Evolutionary conservation across 1,140 invertebrate genomes (phyloP).

Genomic region (Scaptomyza pallida): DNA sequence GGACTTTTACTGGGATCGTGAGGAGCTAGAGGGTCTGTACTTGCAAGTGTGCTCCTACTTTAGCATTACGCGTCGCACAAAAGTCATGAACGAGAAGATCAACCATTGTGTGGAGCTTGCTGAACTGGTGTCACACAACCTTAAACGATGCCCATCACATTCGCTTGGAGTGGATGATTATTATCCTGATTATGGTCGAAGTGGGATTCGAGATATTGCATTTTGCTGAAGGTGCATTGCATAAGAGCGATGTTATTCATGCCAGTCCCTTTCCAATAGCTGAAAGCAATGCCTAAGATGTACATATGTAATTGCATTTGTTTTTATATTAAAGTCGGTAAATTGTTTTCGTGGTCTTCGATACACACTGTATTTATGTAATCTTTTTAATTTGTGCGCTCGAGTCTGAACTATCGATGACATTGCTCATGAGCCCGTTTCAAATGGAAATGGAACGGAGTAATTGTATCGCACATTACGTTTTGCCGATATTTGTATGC

Average conservation of each 20-base stretch:
- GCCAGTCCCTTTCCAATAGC: constrained; percentile 6
- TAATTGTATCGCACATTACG: background rate
- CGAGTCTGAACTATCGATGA: background rate
- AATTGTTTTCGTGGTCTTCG: constrained; percentile 22
- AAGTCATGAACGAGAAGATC: constrained; percentile 96
- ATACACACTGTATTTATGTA: background rate
- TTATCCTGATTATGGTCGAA: constrained; percentile 96
- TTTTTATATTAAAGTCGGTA: constrained; percentile 18
- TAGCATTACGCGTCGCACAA: constrained; percentile 92
- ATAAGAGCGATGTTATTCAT: constrained; percentile 6
- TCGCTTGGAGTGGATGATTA: constrained; percentile 98
- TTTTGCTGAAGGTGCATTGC: constrained; percentile 86
- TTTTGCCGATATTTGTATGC: background rate
- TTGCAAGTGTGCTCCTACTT: constrained; percentile 92
- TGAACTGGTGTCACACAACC: constrained; percentile 92
- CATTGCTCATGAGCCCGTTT: background rate
- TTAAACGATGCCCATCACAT: constrained; percentile 96
- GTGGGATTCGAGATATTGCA: constrained; percentile 95
- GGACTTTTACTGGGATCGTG: constrained; percentile 98
- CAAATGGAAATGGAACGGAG: too few relatives aligned
- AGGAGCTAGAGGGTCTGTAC: constrained; percentile 93
- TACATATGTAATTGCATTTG: background rate
- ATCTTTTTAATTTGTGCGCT: constrained; percentile 5
- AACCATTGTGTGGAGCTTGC: constrained; percentile 96
- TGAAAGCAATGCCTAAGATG: constrained; percentile 22